These are phyloP conservation scores for Kuschelorhynchus macadamiae DNA, from an alignment of 2,888 invertebrate species.

Conservation along the genomic window DNA sequence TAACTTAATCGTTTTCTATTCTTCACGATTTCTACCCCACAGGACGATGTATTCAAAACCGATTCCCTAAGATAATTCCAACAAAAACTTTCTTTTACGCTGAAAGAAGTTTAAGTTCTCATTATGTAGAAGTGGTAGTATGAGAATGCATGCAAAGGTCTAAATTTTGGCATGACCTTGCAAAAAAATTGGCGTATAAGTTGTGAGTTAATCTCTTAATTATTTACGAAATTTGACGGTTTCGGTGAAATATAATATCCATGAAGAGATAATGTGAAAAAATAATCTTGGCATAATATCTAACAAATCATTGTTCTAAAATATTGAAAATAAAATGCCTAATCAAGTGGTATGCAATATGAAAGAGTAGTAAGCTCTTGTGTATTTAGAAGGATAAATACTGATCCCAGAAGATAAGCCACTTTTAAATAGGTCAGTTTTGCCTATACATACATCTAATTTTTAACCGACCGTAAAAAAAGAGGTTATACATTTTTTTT, in stretches of 20 bases:
- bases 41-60: constrained; percentile 37
- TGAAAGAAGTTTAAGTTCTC: constrained; percentile 27
- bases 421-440: too few relatives aligned
- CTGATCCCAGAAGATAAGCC: too few relatives aligned
- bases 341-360: too few relatives aligned
- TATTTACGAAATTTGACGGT: background rate
- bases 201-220: constrained; percentile 10
- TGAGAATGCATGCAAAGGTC: constrained; percentile 9
- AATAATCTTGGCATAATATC: too few relatives aligned
- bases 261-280: too few relatives aligned
- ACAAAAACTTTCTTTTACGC: constrained; percentile 23
- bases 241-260: background rate
- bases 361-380: too few relatives aligned
- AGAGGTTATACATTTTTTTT: too few relatives aligned
- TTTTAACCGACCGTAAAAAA: too few relatives aligned
- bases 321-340: too few relatives aligned
- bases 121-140: constrained; percentile 17
- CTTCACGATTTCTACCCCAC: constrained; percentile 45
- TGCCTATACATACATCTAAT: too few relatives aligned
- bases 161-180: constrained; percentile 29
- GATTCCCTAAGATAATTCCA: constrained; percentile 38
- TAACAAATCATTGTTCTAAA: background rate
- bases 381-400: too few relatives aligned
- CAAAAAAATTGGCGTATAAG: constrained; percentile 8
- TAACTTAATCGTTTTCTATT: constrained; percentile 49